Percentiles rank a stretch among this genome's conserved stretches.
phyloP scores from a whole-genome alignment of 2,113 vertebrate genomes.

The Echinops telfairi region DNA sequence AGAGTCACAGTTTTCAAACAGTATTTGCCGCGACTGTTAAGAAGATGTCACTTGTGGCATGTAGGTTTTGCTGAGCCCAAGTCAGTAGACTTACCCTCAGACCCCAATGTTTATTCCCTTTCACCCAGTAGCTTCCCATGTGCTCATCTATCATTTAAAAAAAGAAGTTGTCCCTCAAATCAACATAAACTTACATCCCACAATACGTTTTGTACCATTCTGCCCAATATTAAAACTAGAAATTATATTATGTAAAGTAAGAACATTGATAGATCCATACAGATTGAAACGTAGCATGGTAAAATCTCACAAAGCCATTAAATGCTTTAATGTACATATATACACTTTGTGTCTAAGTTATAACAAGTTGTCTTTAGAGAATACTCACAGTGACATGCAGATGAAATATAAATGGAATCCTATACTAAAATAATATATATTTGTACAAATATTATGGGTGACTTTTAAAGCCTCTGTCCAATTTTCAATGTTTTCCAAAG shows the following conservation, averaged over 20 bases:
- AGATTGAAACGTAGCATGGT: background rate
- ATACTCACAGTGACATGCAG: background rate
- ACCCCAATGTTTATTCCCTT: background rate
- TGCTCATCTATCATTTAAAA: background rate
- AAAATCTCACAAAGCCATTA: background rate
- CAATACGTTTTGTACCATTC: background rate
- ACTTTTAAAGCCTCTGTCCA: constrained; percentile 2
- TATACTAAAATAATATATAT: background rate
- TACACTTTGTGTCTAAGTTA: background rate
- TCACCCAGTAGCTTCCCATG: background rate
- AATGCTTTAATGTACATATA: background rate
- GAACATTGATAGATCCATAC: background rate
- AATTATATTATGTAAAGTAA: background rate
- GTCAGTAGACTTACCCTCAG: background rate
- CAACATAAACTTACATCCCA: background rate
- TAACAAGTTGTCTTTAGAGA: background rate
- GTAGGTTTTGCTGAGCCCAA: background rate
- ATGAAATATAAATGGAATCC: constrained; percentile 23
- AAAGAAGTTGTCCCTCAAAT: background rate
- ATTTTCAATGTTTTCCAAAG: constrained; percentile 41
- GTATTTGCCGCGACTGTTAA: background rate
- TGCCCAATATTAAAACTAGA: constrained; percentile 1
- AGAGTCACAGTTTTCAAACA: background rate
- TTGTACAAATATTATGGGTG: background rate
- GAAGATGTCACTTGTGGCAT: background rate